Evolutionary conservation across 2,113 vertebrate genomes (phyloP).

Genomic region (Geothlypis trichas): DNA sequence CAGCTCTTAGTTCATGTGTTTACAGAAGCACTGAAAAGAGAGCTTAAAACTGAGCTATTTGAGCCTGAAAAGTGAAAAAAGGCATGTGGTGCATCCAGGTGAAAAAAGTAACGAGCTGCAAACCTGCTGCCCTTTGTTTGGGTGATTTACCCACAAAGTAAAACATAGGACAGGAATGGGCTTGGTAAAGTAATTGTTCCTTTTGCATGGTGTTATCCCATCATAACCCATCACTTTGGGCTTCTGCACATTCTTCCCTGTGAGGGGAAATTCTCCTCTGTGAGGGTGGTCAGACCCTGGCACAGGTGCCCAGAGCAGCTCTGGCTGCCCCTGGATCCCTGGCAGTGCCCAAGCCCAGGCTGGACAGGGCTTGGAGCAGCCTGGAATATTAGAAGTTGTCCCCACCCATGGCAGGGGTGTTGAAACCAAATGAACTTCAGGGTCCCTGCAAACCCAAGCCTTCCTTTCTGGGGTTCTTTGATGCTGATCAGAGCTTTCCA

Average conservation of each 20-base stretch:
- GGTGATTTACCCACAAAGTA: not conserved
- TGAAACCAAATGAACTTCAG: accelerated
- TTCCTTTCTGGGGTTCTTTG: not conserved
- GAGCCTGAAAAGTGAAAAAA: not conserved
- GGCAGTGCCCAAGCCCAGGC: accelerated
- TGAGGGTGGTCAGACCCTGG: accelerated
- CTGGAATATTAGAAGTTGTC: accelerated
- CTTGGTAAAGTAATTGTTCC: too few species aligned
- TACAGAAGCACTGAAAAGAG: not conserved
- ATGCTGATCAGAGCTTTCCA: not conserved
- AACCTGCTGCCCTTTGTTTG: not conserved
- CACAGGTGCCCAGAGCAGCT: not conserved
- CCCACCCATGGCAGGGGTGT: not conserved
- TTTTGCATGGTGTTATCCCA: accelerated
- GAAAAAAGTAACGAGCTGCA: not conserved
- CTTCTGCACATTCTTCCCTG: not conserved
- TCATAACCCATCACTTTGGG: not conserved
- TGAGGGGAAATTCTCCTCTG: not conserved
- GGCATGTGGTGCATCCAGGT: not conserved
- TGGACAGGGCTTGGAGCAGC: accelerated
- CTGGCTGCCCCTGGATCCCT: not conserved
- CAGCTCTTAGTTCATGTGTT: not conserved
- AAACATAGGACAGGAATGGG: not conserved
- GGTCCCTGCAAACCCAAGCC: not conserved
- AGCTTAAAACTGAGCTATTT: not conserved